Conservation (phyloP, 2,888 invertebrate species). For the Papilio protenor region DNA sequence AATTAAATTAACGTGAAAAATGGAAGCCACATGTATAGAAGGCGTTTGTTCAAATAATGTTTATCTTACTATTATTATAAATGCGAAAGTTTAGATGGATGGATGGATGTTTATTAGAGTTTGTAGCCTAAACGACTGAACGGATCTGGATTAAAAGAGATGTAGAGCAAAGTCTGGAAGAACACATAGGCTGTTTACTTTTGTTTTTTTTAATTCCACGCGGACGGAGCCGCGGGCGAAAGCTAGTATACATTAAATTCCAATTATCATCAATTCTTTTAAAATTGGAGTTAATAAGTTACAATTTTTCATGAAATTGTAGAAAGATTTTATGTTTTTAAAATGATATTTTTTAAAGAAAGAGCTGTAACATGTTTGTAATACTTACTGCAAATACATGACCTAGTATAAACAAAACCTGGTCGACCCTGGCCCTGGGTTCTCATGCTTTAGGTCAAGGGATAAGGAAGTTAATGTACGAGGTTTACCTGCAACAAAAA, state of each 20-base stretch:
- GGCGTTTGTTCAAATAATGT: constrained; percentile 2
- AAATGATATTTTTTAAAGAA: neutral
- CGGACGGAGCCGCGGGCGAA: too few species aligned
- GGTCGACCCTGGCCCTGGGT: constrained; percentile 30
- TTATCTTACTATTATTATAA: too few species aligned
- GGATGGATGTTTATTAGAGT: too few species aligned
- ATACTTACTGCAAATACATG: constrained; percentile 9
- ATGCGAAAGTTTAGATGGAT: too few species aligned
- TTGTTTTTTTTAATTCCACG: too few species aligned
- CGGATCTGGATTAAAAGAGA: too few species aligned
- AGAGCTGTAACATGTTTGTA: neutral
- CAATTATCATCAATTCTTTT: neutral
- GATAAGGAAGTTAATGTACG: constrained; percentile 21
- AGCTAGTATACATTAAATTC: neutral
- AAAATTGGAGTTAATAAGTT: neutral
- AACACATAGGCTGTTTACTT: too few species aligned
- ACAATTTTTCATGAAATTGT: neutral
- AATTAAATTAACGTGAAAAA: constrained; percentile 24
- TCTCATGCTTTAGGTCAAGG: constrained; percentile 28
- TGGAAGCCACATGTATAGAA: neutral
- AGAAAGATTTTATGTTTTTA: neutral
- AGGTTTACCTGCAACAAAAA: constrained; percentile 47
- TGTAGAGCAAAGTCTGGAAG: too few species aligned
- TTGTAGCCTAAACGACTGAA: too few species aligned
- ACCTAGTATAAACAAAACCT: constrained; percentile 4